Conservation (phyloP, 1,140 invertebrate genomes). For the Camponotus floridanus region DNA sequence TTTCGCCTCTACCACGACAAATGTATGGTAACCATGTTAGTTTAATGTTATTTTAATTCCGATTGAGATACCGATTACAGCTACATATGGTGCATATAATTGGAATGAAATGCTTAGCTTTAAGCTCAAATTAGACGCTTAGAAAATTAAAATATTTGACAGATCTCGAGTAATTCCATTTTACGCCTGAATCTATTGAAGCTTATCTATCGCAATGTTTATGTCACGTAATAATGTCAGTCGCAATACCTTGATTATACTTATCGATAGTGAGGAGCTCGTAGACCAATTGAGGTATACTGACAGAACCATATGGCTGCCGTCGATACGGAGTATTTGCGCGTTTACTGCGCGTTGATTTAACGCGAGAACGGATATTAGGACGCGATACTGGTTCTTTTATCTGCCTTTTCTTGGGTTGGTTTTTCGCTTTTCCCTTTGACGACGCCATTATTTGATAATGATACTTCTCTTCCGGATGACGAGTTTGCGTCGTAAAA, state of each 20-base stretch:
- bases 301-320: background rate
- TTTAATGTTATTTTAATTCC: background rate
- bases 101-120: background rate
- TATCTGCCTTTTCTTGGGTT: background rate
- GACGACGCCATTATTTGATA: constrained; percentile 65
- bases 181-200: background rate
- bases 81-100: background rate
- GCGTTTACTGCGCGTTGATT: constrained; percentile 44
- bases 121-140: background rate
- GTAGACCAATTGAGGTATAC: constrained; percentile 68
- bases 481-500: background rate
- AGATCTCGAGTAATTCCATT: constrained; percentile 6
- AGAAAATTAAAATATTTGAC: background rate
- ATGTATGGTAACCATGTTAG: background rate
- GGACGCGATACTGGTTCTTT: background rate
- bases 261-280: constrained; percentile 60
- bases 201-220: background rate
- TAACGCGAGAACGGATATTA: background rate
- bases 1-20: constrained; percentile 5
- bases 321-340: constrained; percentile 18
- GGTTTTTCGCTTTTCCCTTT: constrained; percentile 38
- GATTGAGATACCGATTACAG: background rate
- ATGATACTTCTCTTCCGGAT: background rate
- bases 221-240: background rate
- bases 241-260: constrained; percentile 63